These are phyloP conservation scores for Parauchenoglanis punctatus DNA, from an alignment of 2,797 vertebrate genomes.

Conservation along the genomic window DNA sequence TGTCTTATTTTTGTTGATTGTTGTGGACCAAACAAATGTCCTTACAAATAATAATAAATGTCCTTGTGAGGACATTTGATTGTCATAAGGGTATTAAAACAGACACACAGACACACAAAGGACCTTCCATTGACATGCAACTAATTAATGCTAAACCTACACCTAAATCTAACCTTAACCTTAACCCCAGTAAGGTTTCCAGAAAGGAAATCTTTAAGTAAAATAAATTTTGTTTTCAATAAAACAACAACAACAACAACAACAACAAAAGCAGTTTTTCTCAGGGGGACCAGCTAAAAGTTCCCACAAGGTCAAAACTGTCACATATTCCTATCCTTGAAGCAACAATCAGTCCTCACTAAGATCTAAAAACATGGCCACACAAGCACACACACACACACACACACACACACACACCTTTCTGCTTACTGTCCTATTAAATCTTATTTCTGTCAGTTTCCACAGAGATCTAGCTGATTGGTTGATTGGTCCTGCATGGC, in stretches of 20 bases:
- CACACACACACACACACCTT: background rate
- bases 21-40: too few relatives aligned
- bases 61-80: background rate
- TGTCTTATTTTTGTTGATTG: too few relatives aligned
- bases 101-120: background rate
- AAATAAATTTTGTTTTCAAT: background rate
- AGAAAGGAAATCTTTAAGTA: background rate
- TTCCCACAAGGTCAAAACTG: background rate
- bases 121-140: background rate
- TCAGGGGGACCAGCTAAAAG: background rate
- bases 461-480: slow-evolving; percentile 43
- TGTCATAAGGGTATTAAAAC: too few relatives aligned
- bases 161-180: background rate
- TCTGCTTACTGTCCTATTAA: slow-evolving; percentile 9
- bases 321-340: slow-evolving; percentile 3
- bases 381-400: background rate
- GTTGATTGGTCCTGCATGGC: slow-evolving; percentile 50
- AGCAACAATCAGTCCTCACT: background rate
- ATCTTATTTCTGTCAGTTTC: slow-evolving; percentile 41
- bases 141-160: background rate
- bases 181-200: background rate
- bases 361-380: slow-evolving; percentile 11
- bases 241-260: background rate
- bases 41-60: too few relatives aligned
- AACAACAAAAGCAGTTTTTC: background rate